A percentile compares a stretch with the other conserved stretches of the same genome.
phyloP scores from a whole-genome alignment of 2,797 vertebrate genomes.

The Pantherophis vulpinus region DNA sequence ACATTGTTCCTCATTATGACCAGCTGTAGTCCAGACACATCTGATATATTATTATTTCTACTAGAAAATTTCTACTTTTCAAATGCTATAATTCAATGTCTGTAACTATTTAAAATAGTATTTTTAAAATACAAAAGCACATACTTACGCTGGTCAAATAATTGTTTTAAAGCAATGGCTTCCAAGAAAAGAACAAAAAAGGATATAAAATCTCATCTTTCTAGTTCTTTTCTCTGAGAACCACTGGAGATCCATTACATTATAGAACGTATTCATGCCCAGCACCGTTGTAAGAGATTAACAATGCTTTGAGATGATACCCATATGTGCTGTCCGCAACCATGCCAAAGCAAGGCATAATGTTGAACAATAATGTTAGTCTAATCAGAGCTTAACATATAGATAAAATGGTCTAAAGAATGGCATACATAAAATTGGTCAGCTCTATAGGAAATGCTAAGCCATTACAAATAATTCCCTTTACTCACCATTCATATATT shows the following conservation, averaged over 20 bases:
- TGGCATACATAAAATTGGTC: constrained; percentile 19
- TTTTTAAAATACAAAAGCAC: not conserved
- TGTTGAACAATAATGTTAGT: not conserved
- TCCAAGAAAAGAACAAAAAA: constrained; percentile 19
- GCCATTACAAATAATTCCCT: not conserved
- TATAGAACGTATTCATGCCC: not conserved
- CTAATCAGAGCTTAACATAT: constrained; percentile 1
- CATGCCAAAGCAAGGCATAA: not conserved
- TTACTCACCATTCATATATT: constrained; percentile 33
- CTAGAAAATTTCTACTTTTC: not conserved
- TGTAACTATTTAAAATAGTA: constrained; percentile 14
- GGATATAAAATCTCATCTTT: not conserved
- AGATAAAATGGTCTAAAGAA: constrained; percentile 23
- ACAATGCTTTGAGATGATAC: not conserved
- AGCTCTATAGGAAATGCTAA: constrained; percentile 13
- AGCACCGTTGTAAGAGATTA: not conserved
- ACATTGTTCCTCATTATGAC: not conserved
- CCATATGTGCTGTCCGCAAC: not conserved
- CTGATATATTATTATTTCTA: constrained; percentile 6
- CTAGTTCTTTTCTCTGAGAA: not conserved
- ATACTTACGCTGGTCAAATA: not conserved
- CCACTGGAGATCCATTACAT: not conserved
- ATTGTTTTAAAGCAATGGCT: constrained; percentile 13
- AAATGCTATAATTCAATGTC: not conserved
- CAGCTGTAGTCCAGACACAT: not conserved